Base-by-base conservation (phyloP, 2,113 vertebrate species). In the Bos javanicus region DNA sequence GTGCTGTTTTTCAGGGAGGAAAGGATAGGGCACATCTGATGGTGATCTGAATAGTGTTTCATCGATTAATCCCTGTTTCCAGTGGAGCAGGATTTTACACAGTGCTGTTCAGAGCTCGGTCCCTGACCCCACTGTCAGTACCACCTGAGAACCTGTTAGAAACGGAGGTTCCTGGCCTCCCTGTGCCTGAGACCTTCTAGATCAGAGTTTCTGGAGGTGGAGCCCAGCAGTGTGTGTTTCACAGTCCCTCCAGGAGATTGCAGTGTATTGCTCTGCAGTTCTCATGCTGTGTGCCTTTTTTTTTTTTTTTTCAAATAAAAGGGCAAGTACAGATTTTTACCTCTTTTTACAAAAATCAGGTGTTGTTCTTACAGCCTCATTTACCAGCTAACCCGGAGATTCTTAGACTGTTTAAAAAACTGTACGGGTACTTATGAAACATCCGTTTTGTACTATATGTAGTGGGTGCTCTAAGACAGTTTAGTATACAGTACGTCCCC, bases 1-100 rank as follows among this genome's bases (percentile, higher is more conserved):
- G 81, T 60, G 87, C 94, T 98, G 23, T 48, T 96, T 95, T 97
- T 89, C 97, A 98, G 98, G 92, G 56, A 56, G 86, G 94, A 46
- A 97, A 94, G 60, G 78, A 46, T 4, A 52, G 57, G 60, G 33
- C n/a, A 26, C 64, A 62, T 82, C 74, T 90, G n/a, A 43, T 52
- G 12, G 30, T 7, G 28, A n/a, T 76, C 39, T 60, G 43, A 7
- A 0, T 30, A 11, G 60, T 28, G 33, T 52, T 80, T 76, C 89
- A 26, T 19, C 19, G 64, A 74, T 81, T 12, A 59, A 28, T 48
- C 67, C n/a, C 4, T 12, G 46, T 92, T 71, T 93, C 48, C 36
- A 16, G 6, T 43, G 54, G n/a, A 43, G 23, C 9, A 21, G 62
- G 78, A 76, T 39, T 6, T 15, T 57, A 8, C 25, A 25, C 9